Percentiles rank a stretch among this genome's conserved stretches.
phyloP scores from a whole-genome alignment of 2,888 invertebrate species.

The Nomada fucata region DNA sequence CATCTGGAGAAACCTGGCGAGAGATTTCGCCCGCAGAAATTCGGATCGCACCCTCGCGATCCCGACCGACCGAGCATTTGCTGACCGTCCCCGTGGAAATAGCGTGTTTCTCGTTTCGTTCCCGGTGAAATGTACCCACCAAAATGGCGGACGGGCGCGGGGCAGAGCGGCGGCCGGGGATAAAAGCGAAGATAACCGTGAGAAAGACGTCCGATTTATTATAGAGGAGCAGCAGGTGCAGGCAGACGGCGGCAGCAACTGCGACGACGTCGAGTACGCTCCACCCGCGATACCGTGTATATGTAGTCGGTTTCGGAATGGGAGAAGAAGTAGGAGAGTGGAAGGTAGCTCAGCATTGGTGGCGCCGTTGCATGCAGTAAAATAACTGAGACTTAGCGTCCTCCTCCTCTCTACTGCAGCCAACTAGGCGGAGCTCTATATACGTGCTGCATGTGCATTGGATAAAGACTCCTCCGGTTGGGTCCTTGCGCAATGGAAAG shows the following conservation, averaged over 20 bases:
- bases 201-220: slow-evolving; percentile 60
- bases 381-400: slow-evolving; percentile 72
- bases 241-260: slow-evolving; percentile 55
- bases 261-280: slow-evolving; percentile 68
- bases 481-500: slow-evolving; percentile 71
- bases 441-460: slow-evolving; percentile 72
- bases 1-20: neutral
- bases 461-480: slow-evolving; percentile 63
- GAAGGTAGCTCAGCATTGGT: slow-evolving; percentile 68
- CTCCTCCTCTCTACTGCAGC: slow-evolving; percentile 71
- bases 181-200: slow-evolving; percentile 17
- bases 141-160: slow-evolving; percentile 24
- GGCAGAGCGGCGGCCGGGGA: neutral
- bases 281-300: slow-evolving; percentile 64
- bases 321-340: slow-evolving; percentile 69
- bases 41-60: neutral
- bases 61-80: neutral
- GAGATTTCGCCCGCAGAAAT: neutral
- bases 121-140: neutral
- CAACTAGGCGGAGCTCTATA: slow-evolving; percentile 72
- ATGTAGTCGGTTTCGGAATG: slow-evolving; percentile 47
- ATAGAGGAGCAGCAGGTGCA: slow-evolving; percentile 57
- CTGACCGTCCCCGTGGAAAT: neutral
- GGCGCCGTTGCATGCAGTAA: slow-evolving; percentile 68
- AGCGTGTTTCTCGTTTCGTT: slow-evolving; percentile 30